Conservation (phyloP, 2,888 invertebrate species). For the Rugalucina vietnamica region DNA sequence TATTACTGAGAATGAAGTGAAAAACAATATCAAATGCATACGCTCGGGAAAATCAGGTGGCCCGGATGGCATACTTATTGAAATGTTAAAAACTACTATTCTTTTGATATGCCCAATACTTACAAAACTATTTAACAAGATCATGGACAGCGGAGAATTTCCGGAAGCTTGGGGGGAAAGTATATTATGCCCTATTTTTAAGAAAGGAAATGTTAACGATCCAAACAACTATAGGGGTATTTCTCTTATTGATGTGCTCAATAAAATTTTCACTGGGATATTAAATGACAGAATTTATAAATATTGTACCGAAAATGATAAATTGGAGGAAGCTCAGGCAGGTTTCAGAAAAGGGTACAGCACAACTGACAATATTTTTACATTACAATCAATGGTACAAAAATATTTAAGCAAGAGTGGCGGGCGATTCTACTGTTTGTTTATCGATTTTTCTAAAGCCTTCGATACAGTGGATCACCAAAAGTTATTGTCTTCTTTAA, state of each 20-base stretch:
- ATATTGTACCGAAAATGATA: background rate
- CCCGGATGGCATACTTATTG: background rate
- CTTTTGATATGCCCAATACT: background rate
- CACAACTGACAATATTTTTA: conserved; percentile 10
- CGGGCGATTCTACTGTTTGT: background rate
- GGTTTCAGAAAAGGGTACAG: conserved; percentile 15
- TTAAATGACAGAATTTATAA: conserved; percentile 4
- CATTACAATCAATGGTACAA: conserved; percentile 10
- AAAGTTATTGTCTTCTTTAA: conserved; percentile 3
- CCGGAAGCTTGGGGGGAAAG: background rate
- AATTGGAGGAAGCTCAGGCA: conserved; percentile 1
- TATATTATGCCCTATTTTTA: background rate
- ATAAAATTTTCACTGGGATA: background rate
- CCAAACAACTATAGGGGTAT: conserved; percentile 26
- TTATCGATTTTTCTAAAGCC: conserved; percentile 16
- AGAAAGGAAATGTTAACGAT: background rate
- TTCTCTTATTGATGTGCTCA: conserved; percentile 9
- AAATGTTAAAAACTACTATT: background rate
- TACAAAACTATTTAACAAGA: background rate
- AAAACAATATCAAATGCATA: background rate
- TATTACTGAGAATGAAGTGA: conserved; percentile 10
- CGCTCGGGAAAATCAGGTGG: background rate
- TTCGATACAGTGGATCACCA: conserved; percentile 6
- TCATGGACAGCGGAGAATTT: conserved; percentile 18
- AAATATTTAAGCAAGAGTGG: background rate